A percentile compares a stretch with the other conserved stretches of the same genome.
These are phyloP conservation scores for Cyclura pinguis DNA, from an alignment of 2,797 vertebrate genomes.

Conservation along the genomic window DNA sequence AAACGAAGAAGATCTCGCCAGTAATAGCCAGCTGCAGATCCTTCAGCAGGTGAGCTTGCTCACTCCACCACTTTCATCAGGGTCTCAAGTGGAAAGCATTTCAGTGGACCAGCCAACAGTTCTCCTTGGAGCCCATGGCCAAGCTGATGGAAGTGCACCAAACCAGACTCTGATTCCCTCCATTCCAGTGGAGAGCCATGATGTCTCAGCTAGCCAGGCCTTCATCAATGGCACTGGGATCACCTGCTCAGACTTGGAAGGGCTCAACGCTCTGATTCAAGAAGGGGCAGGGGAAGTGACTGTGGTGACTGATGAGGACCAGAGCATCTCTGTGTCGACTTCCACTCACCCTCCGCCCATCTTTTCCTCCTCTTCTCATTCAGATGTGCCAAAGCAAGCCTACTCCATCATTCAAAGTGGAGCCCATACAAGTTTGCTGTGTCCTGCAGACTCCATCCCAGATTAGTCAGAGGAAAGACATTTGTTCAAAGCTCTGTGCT, in stretches of 20 bases:
- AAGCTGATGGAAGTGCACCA: constrained; percentile 71
- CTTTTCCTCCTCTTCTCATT: constrained; percentile 75
- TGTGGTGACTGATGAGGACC: constrained; percentile 86
- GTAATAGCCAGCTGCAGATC: constrained; percentile 83
- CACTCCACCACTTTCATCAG: constrained; percentile 78
- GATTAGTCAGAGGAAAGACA: constrained; percentile 58
- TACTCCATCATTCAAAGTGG: constrained; percentile 80
- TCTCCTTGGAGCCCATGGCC: constrained; percentile 81
- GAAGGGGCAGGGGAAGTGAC: constrained; percentile 92
- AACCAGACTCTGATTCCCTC: constrained; percentile 85
- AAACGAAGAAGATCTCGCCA: constrained; percentile 71
- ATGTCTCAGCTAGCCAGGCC: constrained; percentile 80
- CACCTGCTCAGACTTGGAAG: constrained; percentile 91
- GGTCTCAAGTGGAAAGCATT: constrained; percentile 73
- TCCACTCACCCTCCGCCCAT: constrained; percentile 64
- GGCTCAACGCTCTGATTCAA: constrained; percentile 92
- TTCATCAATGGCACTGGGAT: constrained; percentile 86
- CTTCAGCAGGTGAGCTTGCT: constrained; percentile 92
- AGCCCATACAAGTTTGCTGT: constrained; percentile 77
- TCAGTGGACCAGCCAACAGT: constrained; percentile 83
- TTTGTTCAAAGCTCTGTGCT: not conserved
- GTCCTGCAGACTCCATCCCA: constrained; percentile 81
- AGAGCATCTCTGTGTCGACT: constrained; percentile 73
- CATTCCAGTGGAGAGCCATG: constrained; percentile 72
- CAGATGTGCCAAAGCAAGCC: constrained; percentile 76